Base-by-base conservation (phyloP, 2,797 vertebrate species). In the Selene dorsalis region DNA sequence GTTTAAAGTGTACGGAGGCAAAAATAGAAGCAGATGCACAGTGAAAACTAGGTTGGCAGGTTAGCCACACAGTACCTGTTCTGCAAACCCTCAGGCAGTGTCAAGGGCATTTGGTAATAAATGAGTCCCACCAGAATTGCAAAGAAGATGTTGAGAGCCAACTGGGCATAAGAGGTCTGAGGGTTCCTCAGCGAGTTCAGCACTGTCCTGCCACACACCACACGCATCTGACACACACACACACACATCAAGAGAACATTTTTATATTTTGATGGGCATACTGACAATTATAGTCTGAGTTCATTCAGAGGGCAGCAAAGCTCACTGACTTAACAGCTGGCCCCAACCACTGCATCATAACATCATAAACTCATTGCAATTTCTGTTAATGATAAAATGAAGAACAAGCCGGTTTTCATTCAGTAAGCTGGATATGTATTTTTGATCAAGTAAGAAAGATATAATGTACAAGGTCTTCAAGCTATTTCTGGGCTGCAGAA, bases 101-200 rank as follows among this genome's bases (percentile, higher is more conserved):
- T 94, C 68, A 90, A 22, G 14, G 95, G 92, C 86, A 96, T 92
- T 58, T 96, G 94, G 80, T 84, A 96, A 88, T 95, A 96, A 84
- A 96, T 95, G 70, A 96, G 93, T 60, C 95, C 95, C 84, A 95
- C 94, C 53, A 96, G 87, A 62, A 95, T 0, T 0, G 91, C 94
- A 77, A 95, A 96, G 59, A 95, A 78, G 55, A 94, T 85, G 73
- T 93, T 94, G 39, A 96, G 89, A 60, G 82, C 87, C 57, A 94
- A 2, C 86, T 96, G 95, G 58, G 92, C 95, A 1, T 95, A 94
- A 3, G 95, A 95, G 13, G 95, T 95, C 90, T 96, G 95, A 18
- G 95, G 95, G 80, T 95, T 96, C 88, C 95, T 94, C 60, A 95
- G 48, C 24, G 75, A 59, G 84, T 95, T 95, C 73, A 84, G 60